Base-by-base conservation (phyloP, 1,140 invertebrate genomes). In the Drosophila pseudoananassae region DNA sequence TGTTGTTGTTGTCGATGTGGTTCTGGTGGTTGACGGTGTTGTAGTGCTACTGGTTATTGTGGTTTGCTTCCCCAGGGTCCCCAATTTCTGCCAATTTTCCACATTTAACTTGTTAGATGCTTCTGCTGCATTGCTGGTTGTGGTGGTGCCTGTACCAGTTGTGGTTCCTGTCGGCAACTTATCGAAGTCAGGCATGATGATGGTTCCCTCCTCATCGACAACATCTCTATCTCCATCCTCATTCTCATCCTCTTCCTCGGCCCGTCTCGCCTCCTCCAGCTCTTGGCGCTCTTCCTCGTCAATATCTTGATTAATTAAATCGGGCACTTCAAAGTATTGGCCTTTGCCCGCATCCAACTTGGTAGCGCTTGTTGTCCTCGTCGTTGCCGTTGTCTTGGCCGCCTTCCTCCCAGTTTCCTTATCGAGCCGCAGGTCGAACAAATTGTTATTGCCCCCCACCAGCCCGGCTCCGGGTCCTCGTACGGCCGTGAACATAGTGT, bases 251-350 rank as follows among this genome's bases (percentile, higher is more conserved):
- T 60, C 74, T n/a, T 59, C 63, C 4, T 54, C 71, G 5, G 69
- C 70, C 5, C 72, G 38, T n/a, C 74, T 75, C 31, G 59, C 71
- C 40, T 57, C 66, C 49, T 66, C 64, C 25, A 60, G 61, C 15
- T 63, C 74, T 15, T 60, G 70, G 9, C 71, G 70, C 49, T 85
- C 59, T 57, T 71, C 73, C 27, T 69, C 83, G 59, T 84, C 82
- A 53, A 84, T 87, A 83, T 87, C 63, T 70, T 78, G 78, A 88
- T 78, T 78, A 92, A 87, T 83, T 90, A 91, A 91, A 91, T 91
- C 90, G 71, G 89, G 85, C 74, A 90, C 72, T 87, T 91, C 89
- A 76, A 91, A 90, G 79, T 81, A 91, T 70, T 76, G 79, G 56
- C 72, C 66, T 66, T 79, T 79, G 56, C 82, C 79, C 14, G 52